Base-by-base conservation (phyloP, 2,113 vertebrate species). In the Fulmarus glacialis region DNA sequence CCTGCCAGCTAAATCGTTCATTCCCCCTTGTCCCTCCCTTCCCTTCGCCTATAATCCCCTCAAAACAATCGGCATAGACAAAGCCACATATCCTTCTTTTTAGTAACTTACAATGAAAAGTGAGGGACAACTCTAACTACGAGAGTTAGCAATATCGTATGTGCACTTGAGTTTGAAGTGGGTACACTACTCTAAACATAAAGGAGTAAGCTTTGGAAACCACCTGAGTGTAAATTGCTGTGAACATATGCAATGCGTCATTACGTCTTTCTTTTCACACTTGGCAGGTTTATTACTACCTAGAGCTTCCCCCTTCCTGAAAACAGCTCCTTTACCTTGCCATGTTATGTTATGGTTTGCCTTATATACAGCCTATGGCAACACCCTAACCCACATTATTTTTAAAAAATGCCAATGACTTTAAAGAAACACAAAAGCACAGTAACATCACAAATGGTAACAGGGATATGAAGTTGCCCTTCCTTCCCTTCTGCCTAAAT, bases 331-430 rank as follows among this genome's bases (percentile, higher is more conserved):
- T 71, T 63, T 50, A 32, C 40, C 18, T 85, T 36, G 40, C 17
- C 8, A 7, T 4, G 30, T 56, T 38, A 17, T 1, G 1, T 24
- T 45, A 27, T 1, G 3, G 42, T 36, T 78, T 73, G 56, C 27
- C 42, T 79, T 42, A 13, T 2, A 56, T 5, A 27, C 16, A 66
- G 75, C 16, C 67, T 56, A 19, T 4, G 11, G 63, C 63, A 84
- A 38, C 0, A 1, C 22, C 27, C 16, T 38, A 70, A 40, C n/a
- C 13, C 22, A 34, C 20, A 8, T 12, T 14, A 40, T 19, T 48
- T 63, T 79, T 21, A 15, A 47, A 8, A 59, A 71, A n/a, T 9
- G 24, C 12, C 45, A 90, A 23, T 29, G 52, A 32, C 13, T 82
- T 66, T 12, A 36, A 72, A 68, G 58, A 75, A 88, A 72, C 29